A percentile compares a stretch with the other conserved stretches of the same genome.
phyloP scores from a whole-genome alignment of 2,797 vertebrate species.

The Ispidina lecontei region DNA sequence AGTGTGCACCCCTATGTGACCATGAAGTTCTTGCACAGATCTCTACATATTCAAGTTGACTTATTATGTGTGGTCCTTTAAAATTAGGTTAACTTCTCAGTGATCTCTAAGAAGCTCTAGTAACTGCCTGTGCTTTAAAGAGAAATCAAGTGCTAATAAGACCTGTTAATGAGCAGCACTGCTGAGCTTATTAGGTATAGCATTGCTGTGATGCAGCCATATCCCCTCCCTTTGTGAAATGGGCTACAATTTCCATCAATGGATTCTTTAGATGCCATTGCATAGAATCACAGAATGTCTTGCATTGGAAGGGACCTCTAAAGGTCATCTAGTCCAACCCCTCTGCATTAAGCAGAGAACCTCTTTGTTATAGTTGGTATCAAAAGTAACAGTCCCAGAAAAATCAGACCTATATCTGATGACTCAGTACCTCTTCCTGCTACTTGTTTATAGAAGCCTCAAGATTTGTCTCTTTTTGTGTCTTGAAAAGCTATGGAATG shows the following conservation, averaged over 20 bases:
- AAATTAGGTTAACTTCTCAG: background rate
- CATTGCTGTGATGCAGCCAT: background rate
- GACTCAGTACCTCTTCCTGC: background rate
- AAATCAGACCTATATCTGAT: background rate
- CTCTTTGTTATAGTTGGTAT: no score
- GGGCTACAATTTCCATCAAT: background rate
- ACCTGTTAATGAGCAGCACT: background rate
- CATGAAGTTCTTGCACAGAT: background rate
- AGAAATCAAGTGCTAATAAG: background rate
- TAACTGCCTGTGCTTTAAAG: background rate
- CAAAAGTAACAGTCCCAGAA: background rate
- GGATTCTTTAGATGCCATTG: background rate
- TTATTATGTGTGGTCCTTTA: background rate
- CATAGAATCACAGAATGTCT: no score
- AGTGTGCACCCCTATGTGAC: rapidly evolving
- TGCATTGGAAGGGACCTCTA: no score
- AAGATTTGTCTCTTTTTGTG: background rate
- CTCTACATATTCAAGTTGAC: background rate
- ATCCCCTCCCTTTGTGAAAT: background rate
- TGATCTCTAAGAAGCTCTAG: background rate
- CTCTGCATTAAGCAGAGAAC: no score
- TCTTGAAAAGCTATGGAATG: background rate
- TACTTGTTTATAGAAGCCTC: background rate
- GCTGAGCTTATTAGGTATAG: background rate
- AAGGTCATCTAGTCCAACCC: no score